Percentiles rank a stretch among this genome's conserved stretches.
Conservation (phyloP, 2,888 invertebrate species). For the Polydrusus cervinus region DNA sequence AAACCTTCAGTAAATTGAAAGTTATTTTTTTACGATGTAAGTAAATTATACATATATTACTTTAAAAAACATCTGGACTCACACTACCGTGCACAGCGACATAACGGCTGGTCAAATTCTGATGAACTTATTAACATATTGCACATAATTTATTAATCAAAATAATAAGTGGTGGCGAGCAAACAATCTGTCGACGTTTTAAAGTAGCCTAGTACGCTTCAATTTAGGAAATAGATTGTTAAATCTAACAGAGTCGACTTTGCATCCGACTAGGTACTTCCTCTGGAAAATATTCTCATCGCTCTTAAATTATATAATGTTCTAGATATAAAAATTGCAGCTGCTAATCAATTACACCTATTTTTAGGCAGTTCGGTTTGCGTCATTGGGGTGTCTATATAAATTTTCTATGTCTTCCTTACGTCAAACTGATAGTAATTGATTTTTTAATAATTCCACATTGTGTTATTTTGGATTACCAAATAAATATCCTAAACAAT, state of each 20-base stretch:
- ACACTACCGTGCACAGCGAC: neutral
- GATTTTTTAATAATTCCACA: constrained; percentile 2
- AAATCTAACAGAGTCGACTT: constrained; percentile 72
- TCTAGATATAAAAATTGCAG: constrained; percentile 71
- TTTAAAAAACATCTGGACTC: neutral
- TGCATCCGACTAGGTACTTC: constrained; percentile 72
- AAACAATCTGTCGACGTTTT: constrained; percentile 64
- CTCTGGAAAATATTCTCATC: constrained; percentile 71
- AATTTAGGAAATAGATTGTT: constrained; percentile 73
- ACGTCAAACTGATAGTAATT: constrained; percentile 15
- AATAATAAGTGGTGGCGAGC: constrained; percentile 56
- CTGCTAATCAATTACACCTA: constrained; percentile 56
- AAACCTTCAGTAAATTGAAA: too few relatives aligned
- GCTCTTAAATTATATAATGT: constrained; percentile 71
- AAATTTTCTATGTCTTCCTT: constrained; percentile 16
- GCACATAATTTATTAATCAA: constrained; percentile 55
- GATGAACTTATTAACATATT: constrained; percentile 47
- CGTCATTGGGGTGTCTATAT: constrained; percentile 14
- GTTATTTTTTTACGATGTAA: too few relatives aligned
- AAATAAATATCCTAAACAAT: too few relatives aligned
- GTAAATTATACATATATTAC: too few relatives aligned
- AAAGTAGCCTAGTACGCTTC: constrained; percentile 67
- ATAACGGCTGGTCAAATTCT: constrained; percentile 26
- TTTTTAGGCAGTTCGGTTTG: constrained; percentile 29
- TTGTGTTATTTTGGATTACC: too few relatives aligned